These are phyloP conservation scores for Elachura formosa DNA, from an alignment of 2,113 vertebrate species.

Conservation along the genomic window DNA sequence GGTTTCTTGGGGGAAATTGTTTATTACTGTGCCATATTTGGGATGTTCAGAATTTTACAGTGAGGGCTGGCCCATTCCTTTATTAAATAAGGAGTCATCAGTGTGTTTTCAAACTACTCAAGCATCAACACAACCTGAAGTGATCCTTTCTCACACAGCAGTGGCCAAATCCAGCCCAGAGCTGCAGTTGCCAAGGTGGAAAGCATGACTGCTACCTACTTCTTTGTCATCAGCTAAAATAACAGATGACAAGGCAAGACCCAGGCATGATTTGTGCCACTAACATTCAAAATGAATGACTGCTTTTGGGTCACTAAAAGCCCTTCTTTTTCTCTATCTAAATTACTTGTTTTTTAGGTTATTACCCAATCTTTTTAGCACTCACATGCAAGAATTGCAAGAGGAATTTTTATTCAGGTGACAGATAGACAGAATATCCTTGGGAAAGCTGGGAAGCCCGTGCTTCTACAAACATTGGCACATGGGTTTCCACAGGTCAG, in stretches of 20 bases:
- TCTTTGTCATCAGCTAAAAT: background rate
- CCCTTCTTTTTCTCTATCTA: background rate
- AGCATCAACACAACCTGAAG: background rate
- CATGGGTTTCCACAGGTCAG: background rate
- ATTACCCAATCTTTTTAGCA: background rate
- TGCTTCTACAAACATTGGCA: background rate
- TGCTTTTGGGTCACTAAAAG: background rate
- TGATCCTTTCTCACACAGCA: background rate
- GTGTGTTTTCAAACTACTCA: background rate
- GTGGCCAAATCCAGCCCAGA: background rate
- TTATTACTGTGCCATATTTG: background rate
- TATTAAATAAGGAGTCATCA: background rate
- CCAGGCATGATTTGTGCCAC: background rate
- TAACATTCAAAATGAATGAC: background rate
- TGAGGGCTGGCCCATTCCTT: background rate
- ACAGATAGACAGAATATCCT: fast-evolving
- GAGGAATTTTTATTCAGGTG: background rate
- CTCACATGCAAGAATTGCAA: background rate
- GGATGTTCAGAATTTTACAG: background rate
- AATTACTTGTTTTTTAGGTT: background rate
- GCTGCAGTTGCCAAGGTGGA: background rate
- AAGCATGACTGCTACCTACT: background rate
- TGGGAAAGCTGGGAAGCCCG: background rate
- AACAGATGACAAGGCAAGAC: background rate
- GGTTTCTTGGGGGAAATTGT: background rate